A percentile compares a stretch with the other conserved stretches of the same genome.
Evolutionary conservation across 2,888 invertebrate species (phyloP).

Genomic region (Ctenicera cuprea): DNA sequence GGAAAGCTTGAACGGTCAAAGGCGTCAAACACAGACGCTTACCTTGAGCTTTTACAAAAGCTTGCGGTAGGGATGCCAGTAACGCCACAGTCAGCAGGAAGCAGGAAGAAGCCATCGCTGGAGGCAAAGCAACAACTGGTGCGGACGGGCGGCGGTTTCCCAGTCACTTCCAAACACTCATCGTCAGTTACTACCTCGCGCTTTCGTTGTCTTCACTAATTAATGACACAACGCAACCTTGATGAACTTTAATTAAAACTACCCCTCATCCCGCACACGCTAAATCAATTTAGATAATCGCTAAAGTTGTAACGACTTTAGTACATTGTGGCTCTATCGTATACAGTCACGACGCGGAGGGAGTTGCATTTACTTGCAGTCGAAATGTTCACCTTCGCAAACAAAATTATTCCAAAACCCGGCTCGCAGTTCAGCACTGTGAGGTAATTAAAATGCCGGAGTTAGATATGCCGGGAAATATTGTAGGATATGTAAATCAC

Average conservation of each 20-base stretch:
- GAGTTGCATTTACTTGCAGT: not conserved
- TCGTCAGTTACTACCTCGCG: conserved; percentile 50
- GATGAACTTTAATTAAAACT: conserved; percentile 55
- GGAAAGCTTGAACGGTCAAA: conserved; percentile 35
- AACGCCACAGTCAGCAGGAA: conserved; percentile 50
- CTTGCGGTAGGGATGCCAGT: conserved; percentile 44
- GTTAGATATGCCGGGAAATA: conserved; percentile 58
- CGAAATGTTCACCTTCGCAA: conserved; percentile 31
- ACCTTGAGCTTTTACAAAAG: conserved; percentile 52
- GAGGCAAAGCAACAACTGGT: conserved; percentile 50
- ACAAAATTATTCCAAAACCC: conserved; percentile 34
- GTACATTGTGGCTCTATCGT: conserved; percentile 44
- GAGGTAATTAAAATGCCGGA: conserved; percentile 57
- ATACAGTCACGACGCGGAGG: conserved; percentile 31
- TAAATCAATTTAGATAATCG: conserved; percentile 58
- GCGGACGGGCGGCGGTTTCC: conserved; percentile 49
- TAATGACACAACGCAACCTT: conserved; percentile 54
- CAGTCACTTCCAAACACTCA: conserved; percentile 54
- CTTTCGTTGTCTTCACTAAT: conserved; percentile 53
- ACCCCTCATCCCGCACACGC: conserved; percentile 42
- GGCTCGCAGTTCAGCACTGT: conserved; percentile 19
- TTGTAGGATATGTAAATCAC: conserved; percentile 62
- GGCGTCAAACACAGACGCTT: conserved; percentile 50
- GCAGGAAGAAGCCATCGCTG: conserved; percentile 51
- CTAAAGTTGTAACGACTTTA: conserved; percentile 59